phyloP scores from a whole-genome alignment of 2,888 invertebrate genomes.

The Trachelus tabidus region DNA sequence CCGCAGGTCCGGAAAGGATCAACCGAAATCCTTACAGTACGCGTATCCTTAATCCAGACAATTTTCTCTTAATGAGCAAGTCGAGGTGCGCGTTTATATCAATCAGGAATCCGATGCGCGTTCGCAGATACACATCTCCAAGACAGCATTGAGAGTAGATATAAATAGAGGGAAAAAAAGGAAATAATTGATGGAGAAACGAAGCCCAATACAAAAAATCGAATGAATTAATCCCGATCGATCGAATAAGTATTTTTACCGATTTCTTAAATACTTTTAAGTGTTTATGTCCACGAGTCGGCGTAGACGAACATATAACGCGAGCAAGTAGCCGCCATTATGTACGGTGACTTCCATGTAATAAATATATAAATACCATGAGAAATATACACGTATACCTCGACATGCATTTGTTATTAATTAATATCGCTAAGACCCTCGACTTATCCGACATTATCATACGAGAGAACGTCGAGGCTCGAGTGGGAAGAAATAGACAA shows the following conservation, averaged over 20 bases:
- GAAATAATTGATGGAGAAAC: neutral
- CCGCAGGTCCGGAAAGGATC: neutral
- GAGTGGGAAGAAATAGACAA: neutral
- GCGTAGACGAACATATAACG: neutral
- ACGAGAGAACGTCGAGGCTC: neutral
- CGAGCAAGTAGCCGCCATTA: neutral
- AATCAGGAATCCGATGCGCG: neutral
- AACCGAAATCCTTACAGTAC: neutral
- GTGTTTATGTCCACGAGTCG: neutral
- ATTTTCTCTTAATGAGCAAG: neutral
- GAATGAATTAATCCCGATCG: neutral
- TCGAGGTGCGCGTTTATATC: neutral
- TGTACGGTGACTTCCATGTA: conserved; percentile 6
- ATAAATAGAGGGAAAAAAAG: neutral
- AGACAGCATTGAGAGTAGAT: neutral
- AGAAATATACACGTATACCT: conserved; percentile 5
- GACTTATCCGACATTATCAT: neutral
- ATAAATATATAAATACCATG: conserved; percentile 4
- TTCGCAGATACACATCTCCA: neutral
- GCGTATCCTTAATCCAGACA: neutral
- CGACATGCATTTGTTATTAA: neutral
- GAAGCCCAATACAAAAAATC: neutral
- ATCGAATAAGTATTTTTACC: neutral
- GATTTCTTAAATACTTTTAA: neutral
- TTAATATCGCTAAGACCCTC: neutral